These are phyloP conservation scores for Drepana arcuata DNA, from an alignment of 1,140 invertebrate genomes.

Conservation along the genomic window DNA sequence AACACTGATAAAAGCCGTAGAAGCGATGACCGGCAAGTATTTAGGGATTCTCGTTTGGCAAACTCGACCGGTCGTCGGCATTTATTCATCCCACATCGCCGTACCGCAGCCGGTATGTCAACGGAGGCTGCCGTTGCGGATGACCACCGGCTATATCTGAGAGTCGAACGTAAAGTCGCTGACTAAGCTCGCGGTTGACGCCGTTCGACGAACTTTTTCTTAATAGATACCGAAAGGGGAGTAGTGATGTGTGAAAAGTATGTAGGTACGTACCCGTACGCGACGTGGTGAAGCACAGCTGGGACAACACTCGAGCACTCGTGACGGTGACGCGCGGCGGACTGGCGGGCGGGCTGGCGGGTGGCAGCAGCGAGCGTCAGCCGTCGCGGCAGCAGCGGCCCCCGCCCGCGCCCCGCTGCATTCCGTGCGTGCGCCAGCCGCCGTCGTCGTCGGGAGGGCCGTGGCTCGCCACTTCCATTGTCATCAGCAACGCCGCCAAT, in stretches of 20 bases:
- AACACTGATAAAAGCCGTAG: conserved; percentile 66
- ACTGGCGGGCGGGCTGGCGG: conserved; percentile 57
- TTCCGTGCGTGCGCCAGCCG: conserved; percentile 48
- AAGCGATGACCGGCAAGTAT: conserved; percentile 64
- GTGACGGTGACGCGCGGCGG: conserved; percentile 57
- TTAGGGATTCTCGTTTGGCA: conserved; percentile 53
- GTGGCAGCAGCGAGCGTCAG: conserved; percentile 45
- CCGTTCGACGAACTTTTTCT: conserved; percentile 3
- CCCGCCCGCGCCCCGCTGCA: conserved; percentile 52
- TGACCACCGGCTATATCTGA: conserved; percentile 37
- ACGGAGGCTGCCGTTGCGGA: conserved; percentile 13
- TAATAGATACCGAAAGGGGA: too few relatives aligned
- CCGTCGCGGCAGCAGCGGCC: conserved; percentile 52
- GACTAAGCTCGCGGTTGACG: conserved; percentile 7
- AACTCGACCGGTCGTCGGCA: conserved; percentile 35
- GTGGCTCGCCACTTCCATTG: conserved; percentile 29
- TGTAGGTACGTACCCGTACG: conserved; percentile 55
- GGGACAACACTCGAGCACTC: conserved; percentile 50
- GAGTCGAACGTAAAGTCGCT: conserved; percentile 9
- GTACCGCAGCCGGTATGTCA: conserved; percentile 15
- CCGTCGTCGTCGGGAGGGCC: conserved; percentile 43
- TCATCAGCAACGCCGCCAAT: conserved; percentile 28
- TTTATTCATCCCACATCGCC: conserved; percentile 21
- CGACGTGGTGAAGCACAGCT: conserved; percentile 31
- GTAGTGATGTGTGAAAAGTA: conserved; percentile 40